These are phyloP conservation scores for Petrolisthes cinctipes DNA, from an alignment of 2,888 invertebrate genomes.

Conservation along the genomic window DNA sequence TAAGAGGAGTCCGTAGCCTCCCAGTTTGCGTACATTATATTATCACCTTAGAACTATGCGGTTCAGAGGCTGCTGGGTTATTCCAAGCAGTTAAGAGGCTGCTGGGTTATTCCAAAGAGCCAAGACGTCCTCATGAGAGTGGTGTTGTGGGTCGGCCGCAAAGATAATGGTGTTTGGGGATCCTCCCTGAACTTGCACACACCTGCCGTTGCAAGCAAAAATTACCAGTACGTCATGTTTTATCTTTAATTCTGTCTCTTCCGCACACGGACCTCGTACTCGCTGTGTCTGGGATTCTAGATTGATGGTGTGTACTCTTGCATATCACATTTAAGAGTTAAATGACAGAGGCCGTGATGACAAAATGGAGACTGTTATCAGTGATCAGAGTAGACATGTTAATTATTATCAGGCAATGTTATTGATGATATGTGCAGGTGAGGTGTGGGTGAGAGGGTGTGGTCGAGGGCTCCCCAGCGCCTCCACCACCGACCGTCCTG, in stretches of 20 bases:
- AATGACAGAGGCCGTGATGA: no score
- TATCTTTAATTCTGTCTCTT: not conserved
- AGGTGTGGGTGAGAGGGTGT: conserved; percentile 47
- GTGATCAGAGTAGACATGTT: not conserved
- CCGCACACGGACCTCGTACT: not conserved
- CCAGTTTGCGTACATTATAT: no score
- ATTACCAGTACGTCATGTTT: not conserved
- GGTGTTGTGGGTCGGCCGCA: conserved; percentile 57
- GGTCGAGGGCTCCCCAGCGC: conserved; percentile 38
- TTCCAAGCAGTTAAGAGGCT: conserved; percentile 54
- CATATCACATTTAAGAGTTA: no score
- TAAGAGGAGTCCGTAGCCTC: no score
- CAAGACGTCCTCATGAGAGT: conserved; percentile 59
- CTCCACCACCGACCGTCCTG: conserved; percentile 54
- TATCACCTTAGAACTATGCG: conserved; percentile 37
- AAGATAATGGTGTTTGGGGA: conserved; percentile 32
- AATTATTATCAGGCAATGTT: no score
- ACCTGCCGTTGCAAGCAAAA: conserved; percentile 16
- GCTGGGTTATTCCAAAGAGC: conserved; percentile 60
- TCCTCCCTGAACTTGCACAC: conserved; percentile 41
- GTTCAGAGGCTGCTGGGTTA: conserved; percentile 57
- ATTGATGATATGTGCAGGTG: conserved; percentile 6
- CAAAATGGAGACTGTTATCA: no score
- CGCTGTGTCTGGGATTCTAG: no score
- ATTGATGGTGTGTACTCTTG: no score